phyloP scores from a whole-genome alignment of 2,113 vertebrate species.

The Strix uralensis region DNA sequence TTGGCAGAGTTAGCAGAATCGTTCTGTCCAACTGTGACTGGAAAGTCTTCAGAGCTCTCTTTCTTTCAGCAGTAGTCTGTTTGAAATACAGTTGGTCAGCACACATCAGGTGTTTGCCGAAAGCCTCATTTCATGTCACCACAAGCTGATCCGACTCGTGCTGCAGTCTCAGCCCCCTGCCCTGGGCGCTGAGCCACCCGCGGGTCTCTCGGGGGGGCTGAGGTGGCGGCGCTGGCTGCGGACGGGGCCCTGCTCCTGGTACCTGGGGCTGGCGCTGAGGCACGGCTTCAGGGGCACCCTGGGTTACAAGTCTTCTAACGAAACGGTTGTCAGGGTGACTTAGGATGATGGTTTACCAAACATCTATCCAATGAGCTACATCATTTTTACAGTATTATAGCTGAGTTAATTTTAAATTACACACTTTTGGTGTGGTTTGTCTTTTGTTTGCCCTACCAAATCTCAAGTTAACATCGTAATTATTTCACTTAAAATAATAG shows the following conservation, averaged over 20 bases:
- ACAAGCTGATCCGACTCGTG: rapidly evolving
- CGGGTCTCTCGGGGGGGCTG: too few relatives aligned
- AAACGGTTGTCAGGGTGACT: not conserved
- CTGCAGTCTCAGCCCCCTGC: not conserved
- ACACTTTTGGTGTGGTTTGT: rapidly evolving
- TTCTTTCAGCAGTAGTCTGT: not conserved
- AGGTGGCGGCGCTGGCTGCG: not conserved
- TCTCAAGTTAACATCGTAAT: not conserved
- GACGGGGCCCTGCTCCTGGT: too few relatives aligned
- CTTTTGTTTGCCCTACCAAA: not conserved
- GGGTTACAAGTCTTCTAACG: too few relatives aligned
- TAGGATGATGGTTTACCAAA: not conserved
- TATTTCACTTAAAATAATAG: not conserved
- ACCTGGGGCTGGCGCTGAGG: too few relatives aligned
- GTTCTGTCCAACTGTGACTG: not conserved
- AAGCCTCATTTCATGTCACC: not conserved
- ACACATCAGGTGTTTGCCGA: rapidly evolving
- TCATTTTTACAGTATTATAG: not conserved
- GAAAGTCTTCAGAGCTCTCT: not conserved
- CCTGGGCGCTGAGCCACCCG: too few relatives aligned
- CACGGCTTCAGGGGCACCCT: not conserved
- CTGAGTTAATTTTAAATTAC: not conserved
- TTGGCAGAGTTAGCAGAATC: not conserved
- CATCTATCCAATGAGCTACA: not conserved
- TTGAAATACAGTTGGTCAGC: not conserved